These are phyloP conservation scores for Chrysolina americana DNA, from an alignment of 2,888 invertebrate species.

Conservation along the genomic window DNA sequence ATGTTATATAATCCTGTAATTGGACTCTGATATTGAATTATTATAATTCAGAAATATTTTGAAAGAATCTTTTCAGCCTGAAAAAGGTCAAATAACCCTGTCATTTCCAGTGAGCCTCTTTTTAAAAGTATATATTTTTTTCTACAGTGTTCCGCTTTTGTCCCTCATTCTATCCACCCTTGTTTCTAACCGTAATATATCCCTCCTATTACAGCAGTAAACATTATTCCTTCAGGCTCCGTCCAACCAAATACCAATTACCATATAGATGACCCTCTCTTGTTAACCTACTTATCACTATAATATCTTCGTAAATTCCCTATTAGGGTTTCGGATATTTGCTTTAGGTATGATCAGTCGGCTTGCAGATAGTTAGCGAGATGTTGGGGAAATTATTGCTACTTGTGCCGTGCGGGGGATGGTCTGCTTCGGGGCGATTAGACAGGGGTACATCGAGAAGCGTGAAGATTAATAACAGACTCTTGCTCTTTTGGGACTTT, in stretches of 20 bases:
- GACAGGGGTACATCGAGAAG: too few relatives aligned
- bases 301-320: conserved; percentile 30
- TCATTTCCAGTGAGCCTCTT: background rate
- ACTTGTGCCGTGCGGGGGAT: background rate
- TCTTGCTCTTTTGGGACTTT: too few relatives aligned
- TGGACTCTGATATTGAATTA: too few relatives aligned
- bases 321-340: conserved; percentile 12
- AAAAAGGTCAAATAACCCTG: too few relatives aligned
- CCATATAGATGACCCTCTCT: conserved; percentile 42
- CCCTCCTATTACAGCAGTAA: conserved; percentile 32
- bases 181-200: background rate
- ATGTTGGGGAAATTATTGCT: background rate
- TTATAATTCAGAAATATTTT: too few relatives aligned
- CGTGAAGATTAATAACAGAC: too few relatives aligned
- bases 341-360: conserved; percentile 18
- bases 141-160: background rate
- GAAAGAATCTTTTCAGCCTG: too few relatives aligned
- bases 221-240: conserved; percentile 34
- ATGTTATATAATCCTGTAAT: too few relatives aligned
- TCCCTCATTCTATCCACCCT: background rate
- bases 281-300: conserved; percentile 36
- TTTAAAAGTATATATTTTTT: background rate
- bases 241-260: conserved; percentile 38
- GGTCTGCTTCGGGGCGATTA: background rate
- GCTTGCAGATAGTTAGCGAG: background rate